Percentiles rank a stretch among this genome's conserved stretches.
Conservation (phyloP, 2,797 vertebrate genomes). For the Fratercula arctica region DNA sequence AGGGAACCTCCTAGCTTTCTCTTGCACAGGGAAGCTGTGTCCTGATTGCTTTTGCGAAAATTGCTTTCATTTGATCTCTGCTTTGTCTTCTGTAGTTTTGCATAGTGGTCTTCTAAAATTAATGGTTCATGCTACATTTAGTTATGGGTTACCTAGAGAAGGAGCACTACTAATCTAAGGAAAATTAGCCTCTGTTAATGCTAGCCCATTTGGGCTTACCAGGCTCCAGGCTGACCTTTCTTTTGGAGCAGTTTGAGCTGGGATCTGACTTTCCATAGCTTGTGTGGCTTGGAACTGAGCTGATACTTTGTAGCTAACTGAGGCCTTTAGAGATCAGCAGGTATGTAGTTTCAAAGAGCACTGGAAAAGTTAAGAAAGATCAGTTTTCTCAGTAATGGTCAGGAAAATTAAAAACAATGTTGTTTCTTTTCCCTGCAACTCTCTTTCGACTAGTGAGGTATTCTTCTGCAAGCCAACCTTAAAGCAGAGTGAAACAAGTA, state of each 20-base stretch:
- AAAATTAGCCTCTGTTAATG: background rate
- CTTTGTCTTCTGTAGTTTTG: background rate
- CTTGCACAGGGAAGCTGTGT: background rate
- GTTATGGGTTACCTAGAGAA: constrained; percentile 8
- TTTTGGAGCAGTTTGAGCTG: constrained; percentile 5
- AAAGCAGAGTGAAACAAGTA: background rate
- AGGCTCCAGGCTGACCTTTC: constrained; percentile 24
- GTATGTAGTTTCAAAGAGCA: constrained; percentile 1
- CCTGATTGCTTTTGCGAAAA: background rate
- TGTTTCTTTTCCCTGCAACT: background rate
- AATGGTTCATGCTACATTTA: background rate
- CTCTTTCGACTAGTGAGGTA: background rate
- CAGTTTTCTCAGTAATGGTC: background rate
- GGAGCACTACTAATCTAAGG: background rate
- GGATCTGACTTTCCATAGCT: constrained; percentile 25
- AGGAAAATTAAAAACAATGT: background rate
- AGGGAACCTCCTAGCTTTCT: background rate
- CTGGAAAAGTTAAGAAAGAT: constrained; percentile 21
- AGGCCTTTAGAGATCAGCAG: constrained; percentile 24
- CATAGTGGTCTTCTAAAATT: background rate
- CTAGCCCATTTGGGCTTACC: background rate
- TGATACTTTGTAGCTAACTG: constrained; percentile 12
- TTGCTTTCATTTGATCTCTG: background rate
- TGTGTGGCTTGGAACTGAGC: constrained; percentile 30
- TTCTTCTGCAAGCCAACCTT: background rate